Evolutionary conservation across 2,888 invertebrate genomes (phyloP), one percentile per base, ranked within the genome.

Genomic region (Automeris io): DNA sequence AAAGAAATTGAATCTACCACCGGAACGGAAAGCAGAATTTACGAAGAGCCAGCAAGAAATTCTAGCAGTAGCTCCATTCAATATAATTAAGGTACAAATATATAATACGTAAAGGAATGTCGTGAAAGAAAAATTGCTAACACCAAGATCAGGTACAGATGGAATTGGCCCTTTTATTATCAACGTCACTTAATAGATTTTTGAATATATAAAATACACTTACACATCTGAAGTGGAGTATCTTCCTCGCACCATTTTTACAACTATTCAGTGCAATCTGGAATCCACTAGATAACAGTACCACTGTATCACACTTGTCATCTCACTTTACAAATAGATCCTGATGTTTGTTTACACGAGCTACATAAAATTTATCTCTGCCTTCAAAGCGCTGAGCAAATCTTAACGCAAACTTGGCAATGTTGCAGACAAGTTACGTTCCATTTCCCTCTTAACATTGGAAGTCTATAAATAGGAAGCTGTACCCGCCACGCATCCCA

Each of bases 161-260:
- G n/a, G n/a, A n/a, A 22, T 23, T 9, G 19, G 7, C 13, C 22
- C 16, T 13, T 22, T 9, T 21, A 5, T 25, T 11, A 31, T 22
- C 9, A n/a, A 13, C 13, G 2, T n/a, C 16, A 13, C 21, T 22
- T 34, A 16, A 22, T 22, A 9, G 33, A 13, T 34, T 3, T 11
- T 19, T 21, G 18, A 21, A 12, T 7, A 5, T 26, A 18, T 19
- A 7, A 11, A 21, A n/a, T 29, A 24, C 21, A 78, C 86, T 86
- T 60, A 85, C 85, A 85, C 60, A 56, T 86, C 85, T 11, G 85
- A 85, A 43, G 83, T 79, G 44, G 86, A 85, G 56, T 76, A 83
- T 68, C 86, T 76, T 46, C 85, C 86, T 34, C 86, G 86, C 52
- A 79, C 86, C 85, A 86, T 86, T 61, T 63, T 77, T 54, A 48